Evolutionary conservation across 2,888 invertebrate genomes (phyloP).

Genomic region (Drosophila phalerata): DNA sequence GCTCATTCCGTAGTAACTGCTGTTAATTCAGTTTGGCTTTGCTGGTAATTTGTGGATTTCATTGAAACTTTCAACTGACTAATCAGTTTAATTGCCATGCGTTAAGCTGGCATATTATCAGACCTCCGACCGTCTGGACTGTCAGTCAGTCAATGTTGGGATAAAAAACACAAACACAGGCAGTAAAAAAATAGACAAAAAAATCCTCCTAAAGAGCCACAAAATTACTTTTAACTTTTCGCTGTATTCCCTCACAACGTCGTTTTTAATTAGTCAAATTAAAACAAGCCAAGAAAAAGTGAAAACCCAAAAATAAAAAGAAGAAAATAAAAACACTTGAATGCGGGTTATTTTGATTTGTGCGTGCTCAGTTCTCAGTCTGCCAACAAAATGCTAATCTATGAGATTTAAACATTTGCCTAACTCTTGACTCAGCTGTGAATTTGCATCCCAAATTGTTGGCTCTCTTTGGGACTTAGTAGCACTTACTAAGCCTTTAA

Average conservation of each 20-base stretch:
- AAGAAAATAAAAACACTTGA: constrained; percentile 7
- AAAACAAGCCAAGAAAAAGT: constrained; percentile 21
- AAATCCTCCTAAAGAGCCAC: constrained; percentile 40
- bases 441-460: constrained; percentile 1
- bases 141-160: neutral
- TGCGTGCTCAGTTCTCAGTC: constrained; percentile 20
- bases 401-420: constrained; percentile 37
- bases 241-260: constrained; percentile 9
- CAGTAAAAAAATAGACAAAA: constrained; percentile 17
- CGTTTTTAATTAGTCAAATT: constrained; percentile 57
- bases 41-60: constrained; percentile 18
- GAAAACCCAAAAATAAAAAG: neutral
- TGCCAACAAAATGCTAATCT: constrained; percentile 66
- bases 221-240: constrained; percentile 60
- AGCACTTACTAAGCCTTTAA: constrained; percentile 56
- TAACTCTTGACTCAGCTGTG: constrained; percentile 5
- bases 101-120: constrained; percentile 50
- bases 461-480: constrained; percentile 34
- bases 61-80: constrained; percentile 44
- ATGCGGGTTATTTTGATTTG: constrained; percentile 42
- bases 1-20: neutral
- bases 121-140: constrained; percentile 1
- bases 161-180: constrained; percentile 20
- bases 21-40: constrained; percentile 38
- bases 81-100: constrained; percentile 71